Evolutionary conservation across 1,140 invertebrate species (phyloP).

Genomic region (Plectus sambesii): DNA sequence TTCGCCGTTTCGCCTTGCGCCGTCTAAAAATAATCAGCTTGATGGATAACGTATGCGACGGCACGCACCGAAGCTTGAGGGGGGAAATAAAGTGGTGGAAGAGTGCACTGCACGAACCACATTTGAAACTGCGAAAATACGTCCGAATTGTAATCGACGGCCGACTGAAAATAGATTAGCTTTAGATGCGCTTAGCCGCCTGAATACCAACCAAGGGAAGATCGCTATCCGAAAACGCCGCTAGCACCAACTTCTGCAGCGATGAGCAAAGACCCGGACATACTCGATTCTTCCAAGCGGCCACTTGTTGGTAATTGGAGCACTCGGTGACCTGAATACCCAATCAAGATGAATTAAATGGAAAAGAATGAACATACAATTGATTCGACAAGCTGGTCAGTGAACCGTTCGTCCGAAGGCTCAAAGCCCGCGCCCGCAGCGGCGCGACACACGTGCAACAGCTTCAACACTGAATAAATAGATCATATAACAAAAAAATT

Average conservation of each 20-base stretch:
- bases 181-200: neutral
- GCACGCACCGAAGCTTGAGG: constrained; percentile 2
- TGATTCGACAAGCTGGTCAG: constrained; percentile 11
- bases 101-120: constrained; percentile 18
- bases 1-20: constrained; percentile 1
- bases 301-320: neutral
- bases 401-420: constrained; percentile 20
- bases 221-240: constrained; percentile 6
- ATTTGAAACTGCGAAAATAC: constrained; percentile 21
- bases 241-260: constrained; percentile 10
- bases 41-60: no score
- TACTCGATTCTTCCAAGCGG: constrained; percentile 2
- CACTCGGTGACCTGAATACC: constrained; percentile 1
- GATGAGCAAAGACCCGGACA: constrained; percentile 11
- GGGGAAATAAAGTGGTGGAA: constrained; percentile 19
- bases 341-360: neutral
- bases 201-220: constrained; percentile 1
- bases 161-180: constrained; percentile 8
- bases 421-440: constrained; percentile 15
- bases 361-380: constrained; percentile 10
- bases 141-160: constrained; percentile 14
- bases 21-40: constrained; percentile 11
- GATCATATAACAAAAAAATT: no score
- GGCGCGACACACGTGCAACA: constrained; percentile 22
- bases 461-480: no score